These are phyloP conservation scores for Ptilonorhynchus violaceus DNA, from an alignment of 2,113 vertebrate species.

Conservation along the genomic window DNA sequence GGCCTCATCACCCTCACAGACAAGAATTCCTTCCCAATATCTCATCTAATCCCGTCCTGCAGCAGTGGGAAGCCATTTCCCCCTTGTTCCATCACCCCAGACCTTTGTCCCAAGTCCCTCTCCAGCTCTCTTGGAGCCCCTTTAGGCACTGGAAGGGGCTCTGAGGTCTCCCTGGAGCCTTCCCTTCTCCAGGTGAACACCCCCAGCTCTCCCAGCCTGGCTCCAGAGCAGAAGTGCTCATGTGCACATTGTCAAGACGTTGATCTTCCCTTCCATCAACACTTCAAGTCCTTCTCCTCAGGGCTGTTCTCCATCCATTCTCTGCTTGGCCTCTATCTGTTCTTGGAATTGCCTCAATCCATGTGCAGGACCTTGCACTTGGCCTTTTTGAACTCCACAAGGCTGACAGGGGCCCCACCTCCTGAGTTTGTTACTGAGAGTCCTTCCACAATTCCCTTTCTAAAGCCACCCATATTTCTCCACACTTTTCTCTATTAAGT, in stretches of 20 bases:
- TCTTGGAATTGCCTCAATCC: background rate
- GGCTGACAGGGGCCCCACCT: background rate
- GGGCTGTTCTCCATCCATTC: background rate
- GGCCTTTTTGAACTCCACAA: background rate
- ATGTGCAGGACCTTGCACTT: background rate
- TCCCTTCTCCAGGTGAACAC: background rate
- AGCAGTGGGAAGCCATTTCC: background rate
- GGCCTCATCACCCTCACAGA: accelerated
- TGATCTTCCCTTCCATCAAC: background rate
- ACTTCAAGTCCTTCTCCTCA: background rate
- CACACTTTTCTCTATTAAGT: background rate
- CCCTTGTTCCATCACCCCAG: background rate
- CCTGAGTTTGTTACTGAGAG: background rate
- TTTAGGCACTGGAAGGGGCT: background rate
- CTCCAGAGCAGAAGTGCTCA: background rate
- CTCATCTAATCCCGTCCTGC: background rate
- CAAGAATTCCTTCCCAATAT: background rate
- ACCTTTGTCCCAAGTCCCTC: background rate
- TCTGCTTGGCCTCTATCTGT: background rate
- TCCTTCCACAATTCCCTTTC: background rate
- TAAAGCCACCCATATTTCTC: background rate
- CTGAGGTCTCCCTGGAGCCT: background rate
- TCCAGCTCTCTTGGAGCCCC: background rate
- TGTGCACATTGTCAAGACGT: accelerated
- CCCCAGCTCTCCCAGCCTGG: background rate